These are phyloP conservation scores for Caenorhabditis japonica DNA, from an alignment of 2,888 invertebrate genomes.

Conservation along the genomic window DNA sequence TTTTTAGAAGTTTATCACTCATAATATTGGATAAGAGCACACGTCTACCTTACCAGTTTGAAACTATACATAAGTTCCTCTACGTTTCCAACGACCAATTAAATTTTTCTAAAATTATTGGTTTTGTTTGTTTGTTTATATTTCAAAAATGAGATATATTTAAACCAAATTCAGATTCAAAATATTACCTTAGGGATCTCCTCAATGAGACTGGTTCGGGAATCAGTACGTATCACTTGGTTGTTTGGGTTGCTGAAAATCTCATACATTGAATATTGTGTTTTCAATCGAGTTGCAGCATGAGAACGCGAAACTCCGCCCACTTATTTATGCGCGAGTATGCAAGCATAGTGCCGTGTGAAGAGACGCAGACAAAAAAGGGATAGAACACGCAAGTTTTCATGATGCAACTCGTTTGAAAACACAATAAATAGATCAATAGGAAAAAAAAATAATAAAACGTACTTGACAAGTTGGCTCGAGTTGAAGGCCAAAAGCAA, in stretches of 20 bases:
- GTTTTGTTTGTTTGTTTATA: not conserved
- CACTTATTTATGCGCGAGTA: too few relatives aligned
- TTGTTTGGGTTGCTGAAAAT: constrained; percentile 19
- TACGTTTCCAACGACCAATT: constrained; percentile 50
- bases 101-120: constrained; percentile 30
- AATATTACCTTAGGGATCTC: constrained; percentile 27
- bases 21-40: constrained; percentile 22
- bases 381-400: too few relatives aligned
- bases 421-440: too few relatives aligned
- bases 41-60: constrained; percentile 36
- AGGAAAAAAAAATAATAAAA: not conserved
- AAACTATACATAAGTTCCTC: constrained; percentile 50
- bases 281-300: too few relatives aligned
- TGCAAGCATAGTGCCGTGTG: too few relatives aligned
- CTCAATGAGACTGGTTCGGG: constrained; percentile 36
- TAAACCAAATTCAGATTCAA: not conserved
- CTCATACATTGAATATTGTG: too few relatives aligned
- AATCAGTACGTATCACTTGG: constrained; percentile 29
- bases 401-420: too few relatives aligned
- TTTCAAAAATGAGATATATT: not conserved
- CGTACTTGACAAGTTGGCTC: constrained; percentile 29
- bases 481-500: constrained; percentile 70
- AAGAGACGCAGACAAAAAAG: too few relatives aligned
- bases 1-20: not conserved
- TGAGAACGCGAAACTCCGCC: too few relatives aligned